Evolutionary conservation across 2,888 invertebrate genomes (phyloP), one percentile per base, ranked within the genome.

Genomic region (Euspilapteryx auroguttella): DNA sequence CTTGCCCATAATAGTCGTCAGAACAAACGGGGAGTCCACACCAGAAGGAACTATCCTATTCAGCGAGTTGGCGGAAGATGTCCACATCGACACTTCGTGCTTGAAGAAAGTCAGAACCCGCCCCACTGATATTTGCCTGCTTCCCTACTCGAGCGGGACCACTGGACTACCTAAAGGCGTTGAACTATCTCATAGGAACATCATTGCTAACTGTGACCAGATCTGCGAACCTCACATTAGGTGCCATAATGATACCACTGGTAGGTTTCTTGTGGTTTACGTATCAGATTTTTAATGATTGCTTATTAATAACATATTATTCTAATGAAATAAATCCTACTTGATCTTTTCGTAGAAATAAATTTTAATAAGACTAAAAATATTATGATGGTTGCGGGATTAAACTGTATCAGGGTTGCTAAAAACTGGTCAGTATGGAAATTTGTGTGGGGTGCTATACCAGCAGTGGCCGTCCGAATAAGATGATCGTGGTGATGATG

Each of bases 71-170:
- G 64, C 66, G 2, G 54, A 78, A 32, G 65, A 56, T 14, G 56
- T 59, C 39, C n/a, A n/a, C n/a, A n/a, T n/a, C n/a, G 78, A 82
- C 34, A 62, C 71, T 14, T 61, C 69, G 34, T 48, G 63, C 24
- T 39, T 81, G 9, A 66, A 55, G 33, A 42, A 59, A n/a, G 57
- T 64, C 20, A 49, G 44, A 2, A 51, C 49, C 24, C 47, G 41
- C 9, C 41, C 71, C 2, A 64, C 82, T 7, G 85, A 87, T 39
- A 56, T 83, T 2, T 79, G 79, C 0, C 55, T 87, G 12, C 45
- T 92, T 31, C 90, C 89, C 1, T 92, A 86, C 63, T 91, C 91
- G 2, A 90, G 89, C 49, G 89, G 89, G 1, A 93, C 93, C 0
- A 92, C 91, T 0, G 92, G 93, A 0, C 41, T 86, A 23, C 85